A percentile compares a stretch with the other conserved stretches of the same genome.
phyloP scores from a whole-genome alignment of 2,797 vertebrate species.

The Rhinatrema bivittatum region DNA sequence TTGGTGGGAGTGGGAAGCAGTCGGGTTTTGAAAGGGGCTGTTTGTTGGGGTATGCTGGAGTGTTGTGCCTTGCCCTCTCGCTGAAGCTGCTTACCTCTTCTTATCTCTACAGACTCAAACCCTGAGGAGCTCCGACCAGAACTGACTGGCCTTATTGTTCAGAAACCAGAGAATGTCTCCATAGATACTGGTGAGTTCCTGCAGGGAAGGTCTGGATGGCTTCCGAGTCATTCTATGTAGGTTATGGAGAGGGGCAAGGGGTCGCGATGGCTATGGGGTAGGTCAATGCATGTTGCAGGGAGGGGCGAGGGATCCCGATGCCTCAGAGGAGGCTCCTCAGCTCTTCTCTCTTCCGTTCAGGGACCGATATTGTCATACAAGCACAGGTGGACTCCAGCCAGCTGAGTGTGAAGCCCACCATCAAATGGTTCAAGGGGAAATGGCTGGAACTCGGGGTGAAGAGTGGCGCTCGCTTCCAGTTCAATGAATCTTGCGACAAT shows the following conservation, averaged over 20 bases:
- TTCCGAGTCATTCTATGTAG: too few species aligned
- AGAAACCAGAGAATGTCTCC: conserved; percentile 28
- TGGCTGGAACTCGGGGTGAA: conserved; percentile 82
- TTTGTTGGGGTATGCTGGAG: too few species aligned
- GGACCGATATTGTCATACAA: conserved; percentile 15
- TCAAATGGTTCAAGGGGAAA: conserved; percentile 93
- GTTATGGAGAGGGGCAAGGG: too few species aligned
- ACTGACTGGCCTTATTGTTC: conserved; percentile 38
- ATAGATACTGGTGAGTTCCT: conserved; percentile 28
- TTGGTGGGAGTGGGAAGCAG: too few species aligned
- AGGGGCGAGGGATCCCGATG: neutral
- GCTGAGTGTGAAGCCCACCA: conserved; percentile 49
- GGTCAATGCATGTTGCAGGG: neutral
- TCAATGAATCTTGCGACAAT: conserved; percentile 74
- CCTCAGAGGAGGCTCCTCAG: too few species aligned
- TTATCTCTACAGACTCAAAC: conserved; percentile 1
- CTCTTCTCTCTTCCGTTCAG: conserved; percentile 7
- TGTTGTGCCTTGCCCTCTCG: too few species aligned
- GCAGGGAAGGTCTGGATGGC: neutral
- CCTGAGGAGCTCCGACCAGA: conserved; percentile 13
- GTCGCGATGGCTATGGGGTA: neutral
- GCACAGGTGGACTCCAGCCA: conserved; percentile 54
- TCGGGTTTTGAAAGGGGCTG: too few species aligned
- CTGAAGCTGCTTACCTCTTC: neutral
- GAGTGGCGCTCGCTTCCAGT: conserved; percentile 73